phyloP scores from a whole-genome alignment of 1,140 invertebrate genomes.

The Cecropterus lyciades region DNA sequence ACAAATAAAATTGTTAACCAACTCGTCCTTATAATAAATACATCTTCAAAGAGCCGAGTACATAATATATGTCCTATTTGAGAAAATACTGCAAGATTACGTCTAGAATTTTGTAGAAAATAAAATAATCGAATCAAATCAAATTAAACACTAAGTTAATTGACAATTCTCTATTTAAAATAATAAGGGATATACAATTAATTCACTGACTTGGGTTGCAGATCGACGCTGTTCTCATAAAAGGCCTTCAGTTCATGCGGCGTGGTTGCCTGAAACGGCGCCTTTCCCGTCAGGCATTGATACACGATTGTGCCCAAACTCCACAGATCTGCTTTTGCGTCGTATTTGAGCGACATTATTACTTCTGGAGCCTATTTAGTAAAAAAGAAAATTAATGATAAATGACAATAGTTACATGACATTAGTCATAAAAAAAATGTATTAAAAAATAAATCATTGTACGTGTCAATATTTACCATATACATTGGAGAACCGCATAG shows the following conservation, averaged over 20 bases:
- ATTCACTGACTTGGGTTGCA: conserved; percentile 94
- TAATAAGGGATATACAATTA: no score
- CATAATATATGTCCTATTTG: no score
- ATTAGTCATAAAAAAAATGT: background rate
- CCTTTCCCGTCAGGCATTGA: conserved; percentile 99
- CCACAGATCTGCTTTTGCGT: conserved; percentile 99
- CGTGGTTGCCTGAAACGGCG: conserved; percentile 98
- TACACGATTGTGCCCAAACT: conserved; percentile 99
- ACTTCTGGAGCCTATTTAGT: conserved; percentile 96
- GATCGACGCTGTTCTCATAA: conserved; percentile 98
- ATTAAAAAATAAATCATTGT: background rate
- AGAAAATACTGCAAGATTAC: no score
- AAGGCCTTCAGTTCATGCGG: conserved; percentile 99
- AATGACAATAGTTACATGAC: no score
- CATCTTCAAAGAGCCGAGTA: no score
- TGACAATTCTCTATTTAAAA: no score
- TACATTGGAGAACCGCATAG: conserved; percentile 99
- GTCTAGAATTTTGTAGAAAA: no score
- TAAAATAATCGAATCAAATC: no score
- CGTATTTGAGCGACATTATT: conserved; percentile 99
- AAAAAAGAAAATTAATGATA: background rate
- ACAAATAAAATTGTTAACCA: no score
- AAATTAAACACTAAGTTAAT: no score
- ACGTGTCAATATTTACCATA: conserved; percentile 88
- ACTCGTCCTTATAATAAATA: no score